Percentiles rank a stretch among this genome's conserved stretches.
Evolutionary conservation across 2,888 invertebrate genomes (phyloP).

Genomic region (Chrysomela aeneicollis): DNA sequence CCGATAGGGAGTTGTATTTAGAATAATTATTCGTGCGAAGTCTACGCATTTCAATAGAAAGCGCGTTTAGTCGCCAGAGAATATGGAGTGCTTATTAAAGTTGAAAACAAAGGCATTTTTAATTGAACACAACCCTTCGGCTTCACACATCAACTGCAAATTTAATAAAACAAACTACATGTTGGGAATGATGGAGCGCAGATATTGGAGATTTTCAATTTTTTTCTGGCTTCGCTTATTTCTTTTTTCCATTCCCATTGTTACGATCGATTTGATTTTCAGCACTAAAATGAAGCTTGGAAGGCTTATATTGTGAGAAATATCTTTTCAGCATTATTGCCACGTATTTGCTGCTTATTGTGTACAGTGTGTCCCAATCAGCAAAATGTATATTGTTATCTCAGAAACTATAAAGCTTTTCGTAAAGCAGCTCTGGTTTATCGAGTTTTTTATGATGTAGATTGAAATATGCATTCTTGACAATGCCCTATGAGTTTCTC

Average conservation of each 20-base stretch:
- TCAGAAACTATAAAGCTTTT: too few species aligned
- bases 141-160: slow-evolving; percentile 62
- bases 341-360: too few species aligned
- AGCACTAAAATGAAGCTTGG: slow-evolving; percentile 38
- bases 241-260: slow-evolving; percentile 47
- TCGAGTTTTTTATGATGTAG: too few species aligned
- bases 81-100: slow-evolving; percentile 59
- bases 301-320: slow-evolving; percentile 23
- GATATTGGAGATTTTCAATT: slow-evolving; percentile 53
- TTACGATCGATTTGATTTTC: slow-evolving; percentile 46
- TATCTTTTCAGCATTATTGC: too few species aligned
- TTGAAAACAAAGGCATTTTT: slow-evolving; percentile 62
- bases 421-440: too few species aligned
- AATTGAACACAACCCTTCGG: slow-evolving; percentile 61
- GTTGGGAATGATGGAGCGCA: slow-evolving; percentile 60
- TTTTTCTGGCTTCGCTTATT: slow-evolving; percentile 41
- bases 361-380: too few species aligned
- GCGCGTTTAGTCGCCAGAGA: slow-evolving; percentile 55
- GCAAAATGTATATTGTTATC: too few species aligned
- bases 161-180: slow-evolving; percentile 59
- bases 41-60: slow-evolving; percentile 54
- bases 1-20: slow-evolving; percentile 55
- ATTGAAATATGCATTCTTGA: too few species aligned
- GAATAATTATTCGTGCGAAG: slow-evolving; percentile 56
- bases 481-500: too few species aligned